Evolutionary conservation across 2,797 vertebrate species (phyloP).

Genomic region (Dendrocincla tyrannina): DNA sequence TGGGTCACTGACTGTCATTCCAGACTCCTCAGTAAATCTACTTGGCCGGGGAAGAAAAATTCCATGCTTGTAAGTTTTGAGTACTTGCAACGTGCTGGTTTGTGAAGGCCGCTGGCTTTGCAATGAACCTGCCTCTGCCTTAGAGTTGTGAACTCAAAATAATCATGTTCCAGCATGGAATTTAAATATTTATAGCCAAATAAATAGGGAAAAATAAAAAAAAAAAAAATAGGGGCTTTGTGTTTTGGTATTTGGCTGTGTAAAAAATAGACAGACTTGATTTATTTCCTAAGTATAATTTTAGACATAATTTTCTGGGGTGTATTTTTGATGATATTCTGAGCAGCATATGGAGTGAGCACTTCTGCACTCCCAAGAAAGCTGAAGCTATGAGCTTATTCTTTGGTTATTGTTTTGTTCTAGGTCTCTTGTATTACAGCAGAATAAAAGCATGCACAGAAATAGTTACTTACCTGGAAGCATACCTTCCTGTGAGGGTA

Average conservation of each 20-base stretch:
- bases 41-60: not conserved
- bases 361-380: not conserved
- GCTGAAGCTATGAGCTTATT: not conserved
- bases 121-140: not conserved
- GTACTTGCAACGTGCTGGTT: not conserved
- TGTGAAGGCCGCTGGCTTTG: not conserved
- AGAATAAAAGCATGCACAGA: not conserved
- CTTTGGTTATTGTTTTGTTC: not conserved
- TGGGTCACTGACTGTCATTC: not conserved
- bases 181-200: not conserved
- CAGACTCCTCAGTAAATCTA: not conserved
- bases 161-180: not conserved
- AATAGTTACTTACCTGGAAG: not conserved
- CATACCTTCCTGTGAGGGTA: not conserved
- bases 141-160: not conserved
- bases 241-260: not conserved
- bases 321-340: not conserved
- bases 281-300: not conserved
- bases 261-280: not conserved
- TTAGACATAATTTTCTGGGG: not conserved
- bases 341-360: not conserved
- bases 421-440: not conserved
- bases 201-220: not conserved
- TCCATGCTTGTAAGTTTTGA: not conserved
- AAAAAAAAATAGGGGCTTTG: rapidly evolving